phyloP scores from a whole-genome alignment of 1,140 invertebrate genomes.

The Drosophila bifasciata region DNA sequence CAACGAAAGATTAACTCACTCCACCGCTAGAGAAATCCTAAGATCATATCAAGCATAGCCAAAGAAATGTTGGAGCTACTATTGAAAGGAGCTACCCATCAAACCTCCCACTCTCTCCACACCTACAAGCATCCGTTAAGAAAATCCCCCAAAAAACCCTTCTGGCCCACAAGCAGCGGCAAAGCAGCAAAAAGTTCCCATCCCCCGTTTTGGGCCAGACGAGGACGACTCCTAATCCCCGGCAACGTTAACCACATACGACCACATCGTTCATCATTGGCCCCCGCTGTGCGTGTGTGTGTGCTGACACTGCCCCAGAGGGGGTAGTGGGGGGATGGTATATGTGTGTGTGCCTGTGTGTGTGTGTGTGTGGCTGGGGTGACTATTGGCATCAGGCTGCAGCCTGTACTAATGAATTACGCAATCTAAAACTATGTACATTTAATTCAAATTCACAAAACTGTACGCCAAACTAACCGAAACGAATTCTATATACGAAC shows the following conservation, averaged over 20 bases:
- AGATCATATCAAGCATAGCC: conserved; percentile 11
- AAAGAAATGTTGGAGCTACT: conserved; percentile 30
- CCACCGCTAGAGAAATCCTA: background rate
- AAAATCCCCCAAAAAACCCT: conserved; percentile 40
- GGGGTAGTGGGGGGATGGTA: background rate
- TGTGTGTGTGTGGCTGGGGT: conserved; percentile 20
- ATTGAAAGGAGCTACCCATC: conserved; percentile 26
- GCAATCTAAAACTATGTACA: conserved; percentile 84
- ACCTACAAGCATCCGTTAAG: conserved; percentile 26
- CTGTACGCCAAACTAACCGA: conserved; percentile 81
- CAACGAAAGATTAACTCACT: too few relatives aligned
- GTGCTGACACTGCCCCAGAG: conserved; percentile 52
- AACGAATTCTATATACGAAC: conserved; percentile 44
- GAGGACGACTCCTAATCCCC: conserved; percentile 38
- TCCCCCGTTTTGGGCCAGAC: background rate
- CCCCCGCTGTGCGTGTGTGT: conserved; percentile 64
- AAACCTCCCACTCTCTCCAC: conserved; percentile 10
- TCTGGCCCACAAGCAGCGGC: too few relatives aligned
- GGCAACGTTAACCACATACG: conserved; percentile 74
- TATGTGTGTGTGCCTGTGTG: background rate
- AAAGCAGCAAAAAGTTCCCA: conserved; percentile 15
- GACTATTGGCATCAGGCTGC: conserved; percentile 66
- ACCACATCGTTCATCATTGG: conserved; percentile 83
- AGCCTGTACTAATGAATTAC: conserved; percentile 83
- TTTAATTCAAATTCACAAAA: conserved; percentile 83